Percentiles rank a stretch among this genome's conserved stretches.
Conservation (phyloP, 2,797 vertebrate species). For the Micromesistius poutassou region DNA sequence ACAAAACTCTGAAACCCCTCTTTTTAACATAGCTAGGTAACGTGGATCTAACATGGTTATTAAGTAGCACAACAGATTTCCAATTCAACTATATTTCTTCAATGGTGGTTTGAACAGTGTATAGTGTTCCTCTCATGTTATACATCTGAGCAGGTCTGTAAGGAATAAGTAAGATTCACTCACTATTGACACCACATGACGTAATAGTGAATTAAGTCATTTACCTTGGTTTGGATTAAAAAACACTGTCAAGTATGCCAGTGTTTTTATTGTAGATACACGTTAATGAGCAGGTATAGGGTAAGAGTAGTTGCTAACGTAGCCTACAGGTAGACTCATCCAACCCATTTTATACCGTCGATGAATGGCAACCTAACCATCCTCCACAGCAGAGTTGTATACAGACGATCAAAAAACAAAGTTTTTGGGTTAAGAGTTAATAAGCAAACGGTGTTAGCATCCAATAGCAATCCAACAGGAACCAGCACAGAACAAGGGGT, state of each 20-base stretch:
- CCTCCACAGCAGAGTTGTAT: background rate
- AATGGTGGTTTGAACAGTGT: conserved; percentile 24
- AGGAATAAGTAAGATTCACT: background rate
- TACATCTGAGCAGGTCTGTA: background rate
- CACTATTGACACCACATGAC: background rate
- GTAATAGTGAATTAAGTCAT: no score
- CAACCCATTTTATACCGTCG: background rate
- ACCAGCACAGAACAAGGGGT: background rate
- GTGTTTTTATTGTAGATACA: background rate
- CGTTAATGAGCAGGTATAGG: background rate
- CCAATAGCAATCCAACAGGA: conserved; percentile 19
- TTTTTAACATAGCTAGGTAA: background rate
- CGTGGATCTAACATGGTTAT: background rate
- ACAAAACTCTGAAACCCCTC: background rate
- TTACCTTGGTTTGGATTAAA: no score
- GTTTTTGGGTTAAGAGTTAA: conserved; percentile 28
- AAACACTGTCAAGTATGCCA: no score
- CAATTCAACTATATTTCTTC: background rate
- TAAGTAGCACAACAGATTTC: background rate
- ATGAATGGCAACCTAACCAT: background rate
- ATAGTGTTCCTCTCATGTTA: conserved; percentile 54
- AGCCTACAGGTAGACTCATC: background rate
- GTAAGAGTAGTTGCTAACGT: background rate
- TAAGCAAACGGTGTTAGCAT: conserved; percentile 27
- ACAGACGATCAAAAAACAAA: background rate